phyloP scores from a whole-genome alignment of 2,113 vertebrate genomes.

The Nyctibius bracteatus region DNA sequence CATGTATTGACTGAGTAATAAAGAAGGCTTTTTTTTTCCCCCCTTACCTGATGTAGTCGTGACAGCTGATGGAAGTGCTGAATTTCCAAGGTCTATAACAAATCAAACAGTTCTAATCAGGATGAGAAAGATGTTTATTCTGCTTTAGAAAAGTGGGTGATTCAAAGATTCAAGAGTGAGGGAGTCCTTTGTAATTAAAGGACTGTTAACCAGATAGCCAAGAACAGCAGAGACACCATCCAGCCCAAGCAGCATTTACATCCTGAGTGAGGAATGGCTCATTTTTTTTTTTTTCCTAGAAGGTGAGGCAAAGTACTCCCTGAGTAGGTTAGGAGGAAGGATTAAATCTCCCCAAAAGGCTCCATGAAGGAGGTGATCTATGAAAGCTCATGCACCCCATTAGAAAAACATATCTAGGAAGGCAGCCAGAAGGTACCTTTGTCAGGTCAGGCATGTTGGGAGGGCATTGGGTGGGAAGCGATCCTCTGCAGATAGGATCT shows the following conservation, averaged over 20 bases:
- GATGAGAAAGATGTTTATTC: background rate
- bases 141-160: background rate
- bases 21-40: background rate
- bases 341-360: background rate
- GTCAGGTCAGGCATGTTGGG: background rate
- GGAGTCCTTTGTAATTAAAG: background rate
- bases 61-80: background rate
- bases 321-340: background rate
- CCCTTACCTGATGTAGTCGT: background rate
- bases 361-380: background rate
- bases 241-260: background rate
- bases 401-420: background rate
- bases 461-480: rapidly evolving
- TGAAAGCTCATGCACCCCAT: background rate
- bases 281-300: background rate
- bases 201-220: background rate
- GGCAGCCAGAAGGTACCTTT: background rate
- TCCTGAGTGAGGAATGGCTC: background rate
- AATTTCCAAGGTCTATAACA: background rate
- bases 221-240: background rate
- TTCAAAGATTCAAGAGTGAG: background rate
- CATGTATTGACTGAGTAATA: background rate
- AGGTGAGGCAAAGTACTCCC: background rate
- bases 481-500: background rate
- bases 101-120: background rate